Base-by-base conservation (phyloP, 2,888 invertebrate genomes). In the Eugnorisma glareosa region DNA sequence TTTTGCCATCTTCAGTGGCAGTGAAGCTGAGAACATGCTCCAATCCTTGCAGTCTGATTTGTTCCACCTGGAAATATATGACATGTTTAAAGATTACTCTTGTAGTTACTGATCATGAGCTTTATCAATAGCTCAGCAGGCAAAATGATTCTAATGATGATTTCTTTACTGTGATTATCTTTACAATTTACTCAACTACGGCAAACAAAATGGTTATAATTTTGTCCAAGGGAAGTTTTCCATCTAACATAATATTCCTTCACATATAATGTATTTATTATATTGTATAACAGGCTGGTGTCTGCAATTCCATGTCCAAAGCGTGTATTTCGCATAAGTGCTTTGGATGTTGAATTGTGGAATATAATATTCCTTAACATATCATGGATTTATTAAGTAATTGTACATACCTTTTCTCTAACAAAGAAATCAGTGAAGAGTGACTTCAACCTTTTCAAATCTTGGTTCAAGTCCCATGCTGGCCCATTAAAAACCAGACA, bases 21-120 rank as follows among this genome's bases (percentile, higher is more conserved):
- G 99, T 99, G 91, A 99, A 99, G 93, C 98, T 98, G 40, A 99
- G 95, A 0, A 98, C 98, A 96, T 99, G 99, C 92, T 99, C 99
- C 81, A 99, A 97, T 0, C 99, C 99, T 92, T 99, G 98, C 21
- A 99, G 96, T 81, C 99, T 97, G 67, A 99, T 97, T 67, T 98
- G 98, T 74, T 98, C 98, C 1, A 98, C 98, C 97, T 97, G 89
- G 57, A 95, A 94, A 69, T 13, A n/a, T 13, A 70, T 24, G 3
- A 48, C 18, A 77, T 3, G 3, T 31, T 24, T 24, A 40, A 24
- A 31, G 5, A 72, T 37, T 37, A 28, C 8, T 31, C 24, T 10
- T 18, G 11, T 10, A 11, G 21, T n/a, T 37, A 7, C 15, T n/a
- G 28, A 21, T 70, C 4, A 24, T 18, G 63, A 35, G 37, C 24